phyloP scores from a whole-genome alignment of 92 coral and sea anemone species.

The Porites rus region DNA sequence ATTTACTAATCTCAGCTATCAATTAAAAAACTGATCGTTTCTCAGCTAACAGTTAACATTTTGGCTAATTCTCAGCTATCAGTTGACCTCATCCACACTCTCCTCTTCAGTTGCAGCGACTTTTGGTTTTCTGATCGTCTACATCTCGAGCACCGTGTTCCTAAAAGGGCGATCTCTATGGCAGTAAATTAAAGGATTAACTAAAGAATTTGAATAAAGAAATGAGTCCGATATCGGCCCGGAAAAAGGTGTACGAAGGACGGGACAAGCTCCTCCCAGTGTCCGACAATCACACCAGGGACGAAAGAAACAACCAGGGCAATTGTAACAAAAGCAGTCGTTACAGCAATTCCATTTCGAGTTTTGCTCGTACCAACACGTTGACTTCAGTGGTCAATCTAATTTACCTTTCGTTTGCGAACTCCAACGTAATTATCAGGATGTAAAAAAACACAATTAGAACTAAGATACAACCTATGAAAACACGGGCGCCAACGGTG shows the following conservation, averaged over 20 bases:
- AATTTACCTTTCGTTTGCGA: background rate
- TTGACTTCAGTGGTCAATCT: too few relatives aligned
- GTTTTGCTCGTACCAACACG: too few relatives aligned
- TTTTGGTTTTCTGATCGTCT: background rate
- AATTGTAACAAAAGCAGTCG: background rate
- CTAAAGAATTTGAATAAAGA: background rate
- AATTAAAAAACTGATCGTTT: too few relatives aligned
- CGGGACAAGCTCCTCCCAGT: background rate
- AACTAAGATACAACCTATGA: background rate
- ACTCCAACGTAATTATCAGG: background rate
- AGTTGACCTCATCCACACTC: too few relatives aligned
- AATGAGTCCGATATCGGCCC: background rate
- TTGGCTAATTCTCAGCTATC: too few relatives aligned
- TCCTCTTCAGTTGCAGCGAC: background rate
- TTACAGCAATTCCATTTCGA: background rate
- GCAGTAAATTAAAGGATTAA: too few relatives aligned
- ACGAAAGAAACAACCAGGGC: background rate
- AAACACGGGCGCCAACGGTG: background rate
- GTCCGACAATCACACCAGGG: background rate
- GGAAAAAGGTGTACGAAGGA: background rate
- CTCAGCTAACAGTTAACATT: too few relatives aligned
- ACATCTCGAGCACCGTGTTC: background rate
- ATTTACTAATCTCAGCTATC: too few relatives aligned
- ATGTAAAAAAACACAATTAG: background rate
- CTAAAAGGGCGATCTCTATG: too few relatives aligned